Conservation (phyloP, 2,888 invertebrate species). For the Thera britannica region DNA sequence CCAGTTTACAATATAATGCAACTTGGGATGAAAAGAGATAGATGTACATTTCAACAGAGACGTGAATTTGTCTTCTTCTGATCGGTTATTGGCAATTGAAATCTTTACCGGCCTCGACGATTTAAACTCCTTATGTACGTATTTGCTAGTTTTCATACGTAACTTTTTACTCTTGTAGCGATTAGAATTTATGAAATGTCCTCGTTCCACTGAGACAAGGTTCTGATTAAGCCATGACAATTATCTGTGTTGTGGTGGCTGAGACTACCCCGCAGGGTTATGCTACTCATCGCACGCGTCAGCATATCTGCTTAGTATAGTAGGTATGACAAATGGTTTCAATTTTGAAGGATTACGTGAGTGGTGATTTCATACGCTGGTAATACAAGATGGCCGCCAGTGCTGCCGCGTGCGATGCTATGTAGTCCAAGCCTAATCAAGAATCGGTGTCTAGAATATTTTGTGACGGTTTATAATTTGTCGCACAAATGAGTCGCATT, state of each 20-base stretch:
- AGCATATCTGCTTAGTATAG: background rate
- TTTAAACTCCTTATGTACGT: constrained; percentile 47
- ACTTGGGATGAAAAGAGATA: background rate
- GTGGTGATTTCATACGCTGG: background rate
- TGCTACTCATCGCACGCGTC: constrained; percentile 2
- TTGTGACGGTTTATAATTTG: constrained; percentile 52
- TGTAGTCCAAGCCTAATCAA: constrained; percentile 7
- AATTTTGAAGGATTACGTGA: background rate
- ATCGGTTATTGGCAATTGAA: background rate
- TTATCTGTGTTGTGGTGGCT: constrained; percentile 11
- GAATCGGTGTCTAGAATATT: constrained; percentile 50
- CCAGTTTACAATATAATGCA: background rate
- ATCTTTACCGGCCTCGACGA: background rate
- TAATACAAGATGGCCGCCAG: background rate
- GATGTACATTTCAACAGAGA: background rate
- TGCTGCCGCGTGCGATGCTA: constrained; percentile 5
- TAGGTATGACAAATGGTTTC: too few relatives aligned
- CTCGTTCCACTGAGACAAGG: constrained; percentile 40
- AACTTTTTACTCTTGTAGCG: constrained; percentile 66
- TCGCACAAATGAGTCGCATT: constrained; percentile 65
- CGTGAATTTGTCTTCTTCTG: background rate
- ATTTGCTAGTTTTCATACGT: constrained; percentile 72
- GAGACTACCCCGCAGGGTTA: constrained; percentile 37
- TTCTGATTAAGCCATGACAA: constrained; percentile 33
- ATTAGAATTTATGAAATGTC: constrained; percentile 54